These are phyloP conservation scores for Sorex maritimensis DNA, from an alignment of 2,797 vertebrate genomes.

Conservation along the genomic window DNA sequence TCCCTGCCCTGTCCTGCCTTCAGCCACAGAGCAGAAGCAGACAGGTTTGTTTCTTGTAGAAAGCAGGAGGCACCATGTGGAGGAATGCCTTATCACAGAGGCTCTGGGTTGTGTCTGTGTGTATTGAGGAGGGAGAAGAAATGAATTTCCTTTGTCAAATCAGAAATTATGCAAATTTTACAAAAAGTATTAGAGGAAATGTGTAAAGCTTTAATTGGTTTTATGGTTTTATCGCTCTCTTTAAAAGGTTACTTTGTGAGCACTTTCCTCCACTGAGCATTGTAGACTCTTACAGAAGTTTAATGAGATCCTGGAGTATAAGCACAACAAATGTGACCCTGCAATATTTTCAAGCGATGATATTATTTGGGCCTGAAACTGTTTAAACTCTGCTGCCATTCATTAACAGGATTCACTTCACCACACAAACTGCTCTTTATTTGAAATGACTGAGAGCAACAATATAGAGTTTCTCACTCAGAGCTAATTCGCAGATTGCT, in stretches of 20 bases:
- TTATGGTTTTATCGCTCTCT: constrained; percentile 84
- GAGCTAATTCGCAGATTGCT: constrained; percentile 93
- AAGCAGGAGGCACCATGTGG: background rate
- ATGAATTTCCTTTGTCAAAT: constrained; percentile 75
- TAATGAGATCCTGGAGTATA: constrained; percentile 82
- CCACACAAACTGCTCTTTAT: constrained; percentile 92
- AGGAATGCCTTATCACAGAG: background rate
- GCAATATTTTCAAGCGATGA: constrained; percentile 91
- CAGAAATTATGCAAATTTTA: constrained; percentile 83
- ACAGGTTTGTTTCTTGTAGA: background rate
- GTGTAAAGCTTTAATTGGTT: constrained; percentile 78
- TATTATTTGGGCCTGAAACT: constrained; percentile 89
- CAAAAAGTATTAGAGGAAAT: constrained; percentile 70
- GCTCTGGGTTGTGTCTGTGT: background rate
- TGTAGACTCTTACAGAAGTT: constrained; percentile 77
- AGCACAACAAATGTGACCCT: constrained; percentile 68
- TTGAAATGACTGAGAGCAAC: constrained; percentile 92
- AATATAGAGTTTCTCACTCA: constrained; percentile 90
- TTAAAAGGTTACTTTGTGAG: constrained; percentile 83
- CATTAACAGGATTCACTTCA: constrained; percentile 93
- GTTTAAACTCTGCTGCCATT: constrained; percentile 90
- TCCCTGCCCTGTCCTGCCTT: background rate
- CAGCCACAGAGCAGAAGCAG: background rate
- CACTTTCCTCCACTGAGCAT: constrained; percentile 79
- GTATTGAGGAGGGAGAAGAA: background rate